Evolutionary conservation across 2,797 vertebrate species (phyloP), one percentile per base, ranked within the genome.

Genomic region (Mycteria americana): DNA sequence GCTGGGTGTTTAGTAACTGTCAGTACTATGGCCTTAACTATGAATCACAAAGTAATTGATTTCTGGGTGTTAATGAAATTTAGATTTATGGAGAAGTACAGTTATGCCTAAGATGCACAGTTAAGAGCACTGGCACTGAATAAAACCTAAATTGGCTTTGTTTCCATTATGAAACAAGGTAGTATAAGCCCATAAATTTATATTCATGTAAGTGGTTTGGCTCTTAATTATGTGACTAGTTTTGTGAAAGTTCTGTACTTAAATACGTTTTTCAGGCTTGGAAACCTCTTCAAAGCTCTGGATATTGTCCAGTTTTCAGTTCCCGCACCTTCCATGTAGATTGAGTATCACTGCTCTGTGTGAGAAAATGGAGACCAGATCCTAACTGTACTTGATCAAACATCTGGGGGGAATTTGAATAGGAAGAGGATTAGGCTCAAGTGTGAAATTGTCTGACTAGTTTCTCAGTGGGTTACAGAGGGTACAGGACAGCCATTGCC

Each of bases 21-120:
- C 87, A 89, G 78, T 77, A 18, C 70, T 60, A 4, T 63, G 72
- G 64, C 73, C 77, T 86, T 73, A 76, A 76, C 94, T 85, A 76
- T 96, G 88, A 95, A 96, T 89, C 94, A 94, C 75, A 31, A 67
- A 80, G 90, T 90, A 92, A 95, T 89, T 83, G 84, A 95, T 92
- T 93, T 79, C 33, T 30, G 72, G 37, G 17, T 85, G 81, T 50
- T 94, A 89, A 93, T 72, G 31, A 89, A 95, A 93, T 85, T 82
- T 87, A 83, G 91, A 94, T 95, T 94, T 93, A 68, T 88, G 18
- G 81, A 24, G 67, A 87, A 80, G 62, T 90, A 43, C 48, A 67
- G 45, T 77, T 95, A 35, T 89, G 85, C 79, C 46, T 6, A 78
- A 94, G 62, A 86, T 69, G 41, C 76, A 62, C 11, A 70, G 54